phyloP scores from a whole-genome alignment of 2,888 invertebrate genomes.

The Glaucopsyche alexis region DNA sequence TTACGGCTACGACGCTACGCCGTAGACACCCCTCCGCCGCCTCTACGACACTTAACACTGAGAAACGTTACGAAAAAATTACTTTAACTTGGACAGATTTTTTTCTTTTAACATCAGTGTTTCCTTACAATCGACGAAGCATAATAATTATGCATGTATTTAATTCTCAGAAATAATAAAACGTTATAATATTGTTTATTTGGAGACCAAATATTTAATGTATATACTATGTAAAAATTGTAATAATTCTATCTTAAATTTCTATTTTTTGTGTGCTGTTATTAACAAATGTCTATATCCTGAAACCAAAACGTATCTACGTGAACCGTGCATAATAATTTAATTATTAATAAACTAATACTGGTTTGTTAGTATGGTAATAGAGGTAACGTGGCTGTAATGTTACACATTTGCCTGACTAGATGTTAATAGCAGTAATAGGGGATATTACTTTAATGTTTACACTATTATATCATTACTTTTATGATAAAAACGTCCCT shows the following conservation, averaged over 20 bases:
- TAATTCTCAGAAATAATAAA: no score
- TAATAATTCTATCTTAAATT: no score
- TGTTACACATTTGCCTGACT: slow-evolving; percentile 16
- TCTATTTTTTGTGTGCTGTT: no score
- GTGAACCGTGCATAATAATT: not conserved
- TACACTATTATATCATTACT: slow-evolving; percentile 25
- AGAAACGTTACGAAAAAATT: slow-evolving; percentile 52
- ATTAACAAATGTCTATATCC: no score
- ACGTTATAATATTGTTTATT: no score
- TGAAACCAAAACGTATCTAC: not conserved
- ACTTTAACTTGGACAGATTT: not conserved
- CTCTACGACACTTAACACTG: slow-evolving; percentile 48
- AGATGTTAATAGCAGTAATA: slow-evolving; percentile 9
- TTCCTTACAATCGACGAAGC: not conserved
- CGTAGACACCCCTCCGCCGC: slow-evolving; percentile 48
- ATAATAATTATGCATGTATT: no score
- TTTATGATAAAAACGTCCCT: not conserved
- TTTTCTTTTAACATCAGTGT: not conserved
- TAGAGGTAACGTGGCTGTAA: not conserved
- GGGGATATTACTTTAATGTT: slow-evolving; percentile 17
- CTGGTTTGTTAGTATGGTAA: no score
- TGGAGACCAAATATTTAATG: no score
- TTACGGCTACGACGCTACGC: slow-evolving; percentile 59
- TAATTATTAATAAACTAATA: not conserved
- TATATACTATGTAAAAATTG: no score